Percentiles rank a stretch among this genome's conserved stretches.
Evolutionary conservation across 2,113 vertebrate genomes (phyloP).

Genomic region (Sitta europaea): DNA sequence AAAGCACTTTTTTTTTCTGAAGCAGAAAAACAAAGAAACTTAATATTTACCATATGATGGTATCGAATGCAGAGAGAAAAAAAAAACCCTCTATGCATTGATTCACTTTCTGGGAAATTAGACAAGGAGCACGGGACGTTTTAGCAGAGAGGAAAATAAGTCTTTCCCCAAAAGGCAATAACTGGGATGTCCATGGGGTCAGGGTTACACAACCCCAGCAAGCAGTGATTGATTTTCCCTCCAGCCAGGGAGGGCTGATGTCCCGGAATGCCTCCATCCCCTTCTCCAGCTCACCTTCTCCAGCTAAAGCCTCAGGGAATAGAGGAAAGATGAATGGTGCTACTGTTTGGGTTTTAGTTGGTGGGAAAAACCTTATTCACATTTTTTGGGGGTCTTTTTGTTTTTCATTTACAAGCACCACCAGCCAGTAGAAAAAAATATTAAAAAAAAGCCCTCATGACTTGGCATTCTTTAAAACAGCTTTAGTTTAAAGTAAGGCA

Average conservation of each 20-base stretch:
- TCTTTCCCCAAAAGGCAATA: not conserved
- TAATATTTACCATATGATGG: not conserved
- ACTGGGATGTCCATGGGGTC: not conserved
- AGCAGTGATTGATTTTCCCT: not conserved
- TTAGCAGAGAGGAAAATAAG: not conserved
- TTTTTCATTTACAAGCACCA: not conserved
- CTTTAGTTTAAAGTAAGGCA: not conserved
- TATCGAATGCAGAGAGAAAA: not conserved
- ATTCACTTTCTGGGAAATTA: not conserved
- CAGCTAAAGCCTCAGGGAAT: not conserved
- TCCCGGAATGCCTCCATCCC: not conserved
- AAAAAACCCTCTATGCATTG: not conserved
- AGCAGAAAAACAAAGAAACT: not conserved
- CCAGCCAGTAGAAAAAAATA: not conserved
- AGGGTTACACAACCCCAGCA: not conserved
- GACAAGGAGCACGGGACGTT: not conserved
- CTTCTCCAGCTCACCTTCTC: not conserved
- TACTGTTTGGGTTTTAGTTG: not conserved
- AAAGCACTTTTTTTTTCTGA: not conserved
- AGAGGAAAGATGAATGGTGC: not conserved
- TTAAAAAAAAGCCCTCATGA: not conserved
- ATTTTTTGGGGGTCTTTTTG: not conserved
- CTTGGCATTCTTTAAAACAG: not conserved
- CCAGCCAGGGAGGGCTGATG: not conserved
- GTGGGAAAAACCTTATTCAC: not conserved